Evolutionary conservation across 2,888 invertebrate species (phyloP).

Genomic region (Machimus rusticus): DNA sequence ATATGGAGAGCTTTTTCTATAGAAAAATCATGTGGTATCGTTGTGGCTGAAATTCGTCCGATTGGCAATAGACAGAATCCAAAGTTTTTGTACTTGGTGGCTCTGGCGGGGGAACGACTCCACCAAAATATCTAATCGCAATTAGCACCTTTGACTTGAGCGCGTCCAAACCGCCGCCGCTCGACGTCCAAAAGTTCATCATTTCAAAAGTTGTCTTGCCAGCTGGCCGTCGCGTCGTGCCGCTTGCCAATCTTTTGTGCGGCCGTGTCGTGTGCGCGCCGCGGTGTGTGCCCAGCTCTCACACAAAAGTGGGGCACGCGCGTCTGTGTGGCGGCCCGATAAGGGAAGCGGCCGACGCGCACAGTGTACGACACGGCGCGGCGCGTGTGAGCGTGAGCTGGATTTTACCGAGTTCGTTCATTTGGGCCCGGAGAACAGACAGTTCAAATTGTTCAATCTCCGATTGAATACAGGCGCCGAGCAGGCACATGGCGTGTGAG

Average conservation of each 20-base stretch:
- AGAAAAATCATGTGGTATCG: not conserved
- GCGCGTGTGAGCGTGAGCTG: not conserved
- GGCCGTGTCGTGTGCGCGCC: not conserved
- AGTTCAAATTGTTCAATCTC: constrained; percentile 14
- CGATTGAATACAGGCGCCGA: not conserved
- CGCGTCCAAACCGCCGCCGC: not conserved
- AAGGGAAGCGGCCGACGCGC: not conserved
- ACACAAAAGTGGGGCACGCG: not conserved
- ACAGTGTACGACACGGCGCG: not conserved
- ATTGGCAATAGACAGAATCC: not conserved
- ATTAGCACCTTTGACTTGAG: not conserved
- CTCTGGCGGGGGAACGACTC: not conserved
- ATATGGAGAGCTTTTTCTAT: not conserved
- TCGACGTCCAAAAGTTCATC: constrained; percentile 25
- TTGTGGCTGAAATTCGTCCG: not conserved
- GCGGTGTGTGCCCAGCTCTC: not conserved
- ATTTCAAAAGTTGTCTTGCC: constrained; percentile 23
- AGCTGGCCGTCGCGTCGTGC: not conserved
- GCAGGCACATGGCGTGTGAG: not conserved
- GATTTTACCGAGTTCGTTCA: not conserved
- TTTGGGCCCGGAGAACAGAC: not conserved
- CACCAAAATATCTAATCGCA: not conserved
- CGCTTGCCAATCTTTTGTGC: not conserved
- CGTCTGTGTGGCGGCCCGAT: not conserved
- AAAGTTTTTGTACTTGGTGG: not conserved